Conservation (phyloP, 1,140 invertebrate genomes). For the Procambarus virginalis region DNA sequence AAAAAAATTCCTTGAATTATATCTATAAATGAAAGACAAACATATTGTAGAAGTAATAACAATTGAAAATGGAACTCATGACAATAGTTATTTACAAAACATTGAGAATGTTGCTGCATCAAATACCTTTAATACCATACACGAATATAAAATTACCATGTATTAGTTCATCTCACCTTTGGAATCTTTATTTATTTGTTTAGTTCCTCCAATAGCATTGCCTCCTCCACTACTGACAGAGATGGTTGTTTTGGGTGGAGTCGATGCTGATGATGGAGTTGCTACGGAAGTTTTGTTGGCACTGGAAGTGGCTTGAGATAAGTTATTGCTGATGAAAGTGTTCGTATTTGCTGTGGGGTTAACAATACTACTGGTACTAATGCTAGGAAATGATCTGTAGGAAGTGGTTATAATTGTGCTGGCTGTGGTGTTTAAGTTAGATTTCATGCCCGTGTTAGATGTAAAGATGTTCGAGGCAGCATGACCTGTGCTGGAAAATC, state of each 20-base stretch:
- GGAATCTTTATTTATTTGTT: conserved; percentile 14
- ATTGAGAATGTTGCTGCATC: too few species aligned
- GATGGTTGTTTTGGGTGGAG: background rate
- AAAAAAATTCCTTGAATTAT: too few species aligned
- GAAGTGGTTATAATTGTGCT: background rate
- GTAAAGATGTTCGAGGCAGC: background rate
- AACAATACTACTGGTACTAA: background rate
- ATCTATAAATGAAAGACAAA: too few species aligned
- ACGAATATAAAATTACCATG: too few species aligned
- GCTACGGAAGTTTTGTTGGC: background rate
- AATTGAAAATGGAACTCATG: too few species aligned
- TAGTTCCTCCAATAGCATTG: background rate
- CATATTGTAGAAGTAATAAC: too few species aligned
- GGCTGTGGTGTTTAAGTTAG: background rate
- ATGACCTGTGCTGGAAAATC: conserved; percentile 1
- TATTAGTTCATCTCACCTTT: conserved; percentile 12
- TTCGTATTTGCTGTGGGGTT: background rate
- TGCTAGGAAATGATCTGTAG: background rate
- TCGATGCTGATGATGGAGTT: background rate
- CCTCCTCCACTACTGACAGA: background rate
- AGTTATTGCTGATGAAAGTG: background rate
- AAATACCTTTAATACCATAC: too few species aligned
- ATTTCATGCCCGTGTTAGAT: background rate
- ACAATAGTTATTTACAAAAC: too few species aligned
- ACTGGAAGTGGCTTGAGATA: background rate